Conservation (phyloP, 1,140 invertebrate species). For the Helicoverpa armigera region DNA sequence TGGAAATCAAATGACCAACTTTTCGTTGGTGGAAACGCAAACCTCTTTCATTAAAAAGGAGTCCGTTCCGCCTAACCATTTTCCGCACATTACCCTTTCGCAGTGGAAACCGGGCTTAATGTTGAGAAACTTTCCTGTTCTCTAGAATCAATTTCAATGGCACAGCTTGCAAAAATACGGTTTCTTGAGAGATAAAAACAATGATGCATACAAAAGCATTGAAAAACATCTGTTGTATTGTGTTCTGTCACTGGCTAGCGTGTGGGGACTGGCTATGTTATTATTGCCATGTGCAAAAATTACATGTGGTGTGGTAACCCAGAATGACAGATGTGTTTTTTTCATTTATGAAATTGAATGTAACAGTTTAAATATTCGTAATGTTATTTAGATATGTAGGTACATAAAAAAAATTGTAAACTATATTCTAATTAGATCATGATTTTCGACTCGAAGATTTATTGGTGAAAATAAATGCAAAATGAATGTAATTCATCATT, state of each 20-base stretch:
- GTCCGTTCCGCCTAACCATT: too few species aligned
- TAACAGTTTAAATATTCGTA: too few species aligned
- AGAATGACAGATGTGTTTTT: background rate
- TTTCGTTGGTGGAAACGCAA: too few species aligned
- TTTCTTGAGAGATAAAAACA: conserved; percentile 14
- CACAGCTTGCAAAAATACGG: conserved; percentile 21
- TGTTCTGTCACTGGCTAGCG: background rate
- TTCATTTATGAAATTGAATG: background rate
- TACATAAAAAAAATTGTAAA: background rate
- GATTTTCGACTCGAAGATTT: background rate
- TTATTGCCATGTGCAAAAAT: background rate
- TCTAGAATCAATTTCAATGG: conserved; percentile 8
- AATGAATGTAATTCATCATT: too few species aligned
- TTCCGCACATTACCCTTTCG: too few species aligned
- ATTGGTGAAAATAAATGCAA: background rate
- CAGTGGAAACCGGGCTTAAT: too few species aligned
- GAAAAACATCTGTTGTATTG: conserved; percentile 20
- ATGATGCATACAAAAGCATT: conserved; percentile 21
- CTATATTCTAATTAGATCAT: background rate
- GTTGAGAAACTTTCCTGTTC: background rate
- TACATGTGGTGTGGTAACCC: background rate
- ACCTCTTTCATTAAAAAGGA: too few species aligned
- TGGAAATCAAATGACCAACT: too few species aligned
- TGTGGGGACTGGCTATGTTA: background rate
- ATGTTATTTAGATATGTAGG: too few species aligned